Evolutionary conservation across 2,888 invertebrate species (phyloP).

Genomic region (Stenotaenia linearis): DNA sequence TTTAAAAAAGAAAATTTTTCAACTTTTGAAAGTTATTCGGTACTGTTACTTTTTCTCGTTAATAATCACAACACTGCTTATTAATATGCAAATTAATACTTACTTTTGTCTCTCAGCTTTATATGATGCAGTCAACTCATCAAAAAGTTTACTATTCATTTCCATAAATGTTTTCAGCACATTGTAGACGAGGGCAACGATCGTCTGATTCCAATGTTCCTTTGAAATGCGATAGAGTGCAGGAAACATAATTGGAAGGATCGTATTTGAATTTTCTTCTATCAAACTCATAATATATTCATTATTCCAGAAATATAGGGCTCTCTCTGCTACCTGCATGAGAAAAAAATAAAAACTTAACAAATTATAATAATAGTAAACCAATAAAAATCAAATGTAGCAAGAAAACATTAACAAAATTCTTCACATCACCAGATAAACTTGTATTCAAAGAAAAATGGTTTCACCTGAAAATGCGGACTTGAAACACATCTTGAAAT

Average conservation of each 20-base stretch:
- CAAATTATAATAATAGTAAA: too few species aligned
- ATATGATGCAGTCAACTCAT: slow-evolving; percentile 96
- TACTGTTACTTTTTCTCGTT: too few species aligned
- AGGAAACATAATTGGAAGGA: slow-evolving; percentile 99
- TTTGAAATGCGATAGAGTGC: slow-evolving; percentile 97
- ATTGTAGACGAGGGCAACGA: slow-evolving; percentile 98
- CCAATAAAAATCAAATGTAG: too few species aligned
- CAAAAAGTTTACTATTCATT: slow-evolving; percentile 99
- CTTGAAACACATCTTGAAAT: slow-evolving; percentile 98
- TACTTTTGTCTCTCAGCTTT: slow-evolving; percentile 99
- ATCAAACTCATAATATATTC: slow-evolving; percentile 99
- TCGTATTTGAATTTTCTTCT: slow-evolving; percentile 95
- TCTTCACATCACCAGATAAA: background rate
- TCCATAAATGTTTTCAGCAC: slow-evolving; percentile 99
- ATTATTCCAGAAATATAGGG: slow-evolving; percentile 99
- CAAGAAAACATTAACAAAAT: too few species aligned
- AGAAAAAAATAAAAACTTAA: background rate
- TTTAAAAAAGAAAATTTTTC: too few species aligned
- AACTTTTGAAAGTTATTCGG: too few species aligned
- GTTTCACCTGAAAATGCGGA: slow-evolving; percentile 96
- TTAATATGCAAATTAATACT: slow-evolving; percentile 48
- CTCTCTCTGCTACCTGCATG: slow-evolving; percentile 93
- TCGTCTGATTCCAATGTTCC: slow-evolving; percentile 99
- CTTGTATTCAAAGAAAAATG: background rate
- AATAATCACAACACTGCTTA: background rate